A percentile compares a stretch with the other conserved stretches of the same genome.
Evolutionary conservation across 2,888 invertebrate genomes (phyloP).

Genomic region (Galerucella pusilla): DNA sequence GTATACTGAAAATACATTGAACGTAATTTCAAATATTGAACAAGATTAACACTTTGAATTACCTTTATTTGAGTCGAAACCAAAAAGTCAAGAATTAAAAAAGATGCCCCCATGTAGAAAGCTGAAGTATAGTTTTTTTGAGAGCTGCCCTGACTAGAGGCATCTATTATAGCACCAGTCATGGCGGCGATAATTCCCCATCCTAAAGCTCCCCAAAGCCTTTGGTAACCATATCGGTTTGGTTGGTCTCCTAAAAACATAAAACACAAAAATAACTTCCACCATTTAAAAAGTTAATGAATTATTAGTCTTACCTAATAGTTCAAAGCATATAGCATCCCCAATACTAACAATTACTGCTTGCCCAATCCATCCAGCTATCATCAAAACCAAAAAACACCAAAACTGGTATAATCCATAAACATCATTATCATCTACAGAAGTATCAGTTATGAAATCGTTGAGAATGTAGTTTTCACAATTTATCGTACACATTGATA

Average conservation of each 20-base stretch:
- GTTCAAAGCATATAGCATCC: constrained; percentile 21
- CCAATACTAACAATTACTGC: constrained; percentile 5
- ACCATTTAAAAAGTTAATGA: too few species aligned
- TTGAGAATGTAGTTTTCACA: background rate
- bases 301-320: constrained; percentile 16
- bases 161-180: constrained; percentile 12
- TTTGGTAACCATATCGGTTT: constrained; percentile 10
- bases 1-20: background rate
- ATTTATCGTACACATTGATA: background rate
- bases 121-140: constrained; percentile 1
- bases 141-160: constrained; percentile 10
- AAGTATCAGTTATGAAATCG: background rate
- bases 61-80: constrained; percentile 16
- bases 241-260: constrained; percentile 9
- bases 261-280: background rate
- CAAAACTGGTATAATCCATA: constrained; percentile 19
- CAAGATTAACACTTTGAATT: background rate
- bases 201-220: constrained; percentile 16
- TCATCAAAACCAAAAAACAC: constrained; percentile 14
- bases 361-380: constrained; percentile 1
- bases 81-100: constrained; percentile 7
- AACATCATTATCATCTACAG: background rate
- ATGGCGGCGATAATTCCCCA: constrained; percentile 21
- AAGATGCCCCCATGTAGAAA: constrained; percentile 11
- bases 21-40: background rate